A percentile compares a stretch with the other conserved stretches of the same genome.
phyloP scores from a whole-genome alignment of 2,888 invertebrate species.

The Andrena haemorrhoa region DNA sequence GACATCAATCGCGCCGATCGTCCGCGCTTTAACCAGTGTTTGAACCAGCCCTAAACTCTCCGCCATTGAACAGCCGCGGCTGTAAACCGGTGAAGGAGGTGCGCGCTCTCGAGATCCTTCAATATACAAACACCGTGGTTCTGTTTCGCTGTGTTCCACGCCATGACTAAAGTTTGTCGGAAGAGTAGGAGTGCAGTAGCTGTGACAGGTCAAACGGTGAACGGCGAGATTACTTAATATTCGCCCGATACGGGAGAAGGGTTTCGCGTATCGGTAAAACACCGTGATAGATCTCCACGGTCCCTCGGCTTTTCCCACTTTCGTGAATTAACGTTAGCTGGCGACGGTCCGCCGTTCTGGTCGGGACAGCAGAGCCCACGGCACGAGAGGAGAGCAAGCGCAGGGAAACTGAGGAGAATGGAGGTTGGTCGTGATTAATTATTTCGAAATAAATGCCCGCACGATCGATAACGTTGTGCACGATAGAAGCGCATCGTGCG shows the following conservation, averaged over 20 bases:
- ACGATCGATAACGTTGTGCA: conserved; percentile 47
- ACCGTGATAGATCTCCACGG: conserved; percentile 20
- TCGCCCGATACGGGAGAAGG: conserved; percentile 58
- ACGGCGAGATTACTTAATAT: conserved; percentile 78
- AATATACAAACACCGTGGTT: conserved; percentile 67
- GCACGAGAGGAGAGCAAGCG: conserved; percentile 43
- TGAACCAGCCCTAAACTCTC: conserved; percentile 48
- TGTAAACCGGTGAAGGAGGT: conserved; percentile 61
- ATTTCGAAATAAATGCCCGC: conserved; percentile 47
- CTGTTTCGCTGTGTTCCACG: conserved; percentile 72
- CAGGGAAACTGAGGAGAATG: conserved; percentile 64
- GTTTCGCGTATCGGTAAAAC: conserved; percentile 43
- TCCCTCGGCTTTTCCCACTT: conserved; percentile 16
- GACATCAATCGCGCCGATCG: background rate
- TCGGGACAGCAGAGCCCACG: conserved; percentile 11
- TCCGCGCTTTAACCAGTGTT: background rate
- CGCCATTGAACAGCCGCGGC: conserved; percentile 55
- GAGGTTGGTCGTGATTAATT: conserved; percentile 73
- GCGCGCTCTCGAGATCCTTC: conserved; percentile 65
- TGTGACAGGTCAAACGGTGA: conserved; percentile 77
- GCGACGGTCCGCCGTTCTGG: conserved; percentile 34
- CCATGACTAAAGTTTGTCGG: conserved; percentile 77
- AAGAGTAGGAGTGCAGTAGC: conserved; percentile 78
- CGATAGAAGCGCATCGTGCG: conserved; percentile 6
- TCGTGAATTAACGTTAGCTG: conserved; percentile 34